A percentile compares a stretch with the other conserved stretches of the same genome.
phyloP scores from a whole-genome alignment of 2,797 vertebrate species.

The Rhodeus uyekii region DNA sequence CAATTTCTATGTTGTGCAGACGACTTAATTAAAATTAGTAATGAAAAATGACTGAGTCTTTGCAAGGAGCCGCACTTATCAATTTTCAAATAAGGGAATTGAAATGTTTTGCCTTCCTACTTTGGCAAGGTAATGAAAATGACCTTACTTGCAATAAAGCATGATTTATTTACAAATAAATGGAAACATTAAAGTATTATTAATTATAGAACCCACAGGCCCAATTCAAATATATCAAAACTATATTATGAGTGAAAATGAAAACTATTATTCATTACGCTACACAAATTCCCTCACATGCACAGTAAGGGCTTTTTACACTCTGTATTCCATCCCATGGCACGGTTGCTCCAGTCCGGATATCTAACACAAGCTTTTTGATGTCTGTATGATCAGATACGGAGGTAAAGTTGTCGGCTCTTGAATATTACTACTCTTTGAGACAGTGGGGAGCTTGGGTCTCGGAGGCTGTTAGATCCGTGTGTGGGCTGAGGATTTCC shows the following conservation, averaged over 20 bases:
- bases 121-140: constrained; percentile 73
- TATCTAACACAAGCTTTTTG: not conserved
- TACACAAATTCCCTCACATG: constrained; percentile 36
- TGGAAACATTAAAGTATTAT: constrained; percentile 64
- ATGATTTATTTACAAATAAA: constrained; percentile 72
- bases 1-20: constrained; percentile 80
- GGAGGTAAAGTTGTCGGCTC: constrained; percentile 1
- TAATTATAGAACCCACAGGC: constrained; percentile 53
- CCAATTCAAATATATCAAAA: constrained; percentile 44
- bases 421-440: constrained; percentile 12
- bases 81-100: constrained; percentile 74
- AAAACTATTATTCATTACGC: constrained; percentile 45
- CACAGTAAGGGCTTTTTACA: not conserved
- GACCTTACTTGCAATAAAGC: constrained; percentile 68
- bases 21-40: constrained; percentile 85
- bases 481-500: constrained; percentile 58
- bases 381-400: not conserved
- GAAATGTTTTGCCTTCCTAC: constrained; percentile 70
- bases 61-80: constrained; percentile 75
- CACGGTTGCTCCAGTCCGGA: not conserved
- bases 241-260: constrained; percentile 42
- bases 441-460: not conserved
- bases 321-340: not conserved
- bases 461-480: constrained; percentile 41
- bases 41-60: constrained; percentile 80